Percentiles rank a stretch among this genome's conserved stretches.
These are phyloP conservation scores for Drosophila tropicalis DNA, from an alignment of 1,140 invertebrate genomes.

Conservation along the genomic window DNA sequence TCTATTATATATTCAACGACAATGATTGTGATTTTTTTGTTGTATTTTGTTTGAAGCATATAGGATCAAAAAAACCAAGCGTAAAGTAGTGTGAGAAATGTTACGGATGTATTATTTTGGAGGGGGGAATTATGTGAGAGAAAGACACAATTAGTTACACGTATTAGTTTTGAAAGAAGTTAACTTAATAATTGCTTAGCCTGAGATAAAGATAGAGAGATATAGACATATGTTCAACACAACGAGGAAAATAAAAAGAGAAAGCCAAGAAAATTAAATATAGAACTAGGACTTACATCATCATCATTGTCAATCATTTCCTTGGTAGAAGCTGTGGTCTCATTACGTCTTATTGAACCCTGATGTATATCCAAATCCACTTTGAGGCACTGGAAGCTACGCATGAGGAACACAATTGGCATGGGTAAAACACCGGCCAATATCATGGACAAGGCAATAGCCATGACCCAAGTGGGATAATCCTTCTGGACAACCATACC, in stretches of 20 bases:
- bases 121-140: slow-evolving; percentile 53
- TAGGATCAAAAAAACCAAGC: slow-evolving; percentile 60
- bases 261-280: slow-evolving; percentile 16
- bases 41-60: slow-evolving; percentile 41
- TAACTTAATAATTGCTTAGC: slow-evolving; percentile 49
- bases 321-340: slow-evolving; percentile 95
- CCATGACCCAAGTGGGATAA: slow-evolving; percentile 94
- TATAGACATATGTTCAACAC: slow-evolving; percentile 38
- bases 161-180: slow-evolving; percentile 47
- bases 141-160: slow-evolving; percentile 79
- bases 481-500: slow-evolving; percentile 85
- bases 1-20: slow-evolving; percentile 75
- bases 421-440: slow-evolving; percentile 92
- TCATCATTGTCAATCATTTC: slow-evolving; percentile 94
- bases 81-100: slow-evolving; percentile 55
- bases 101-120: slow-evolving; percentile 13
- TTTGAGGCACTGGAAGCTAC: slow-evolving; percentile 92
- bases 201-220: slow-evolving; percentile 29
- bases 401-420: slow-evolving; percentile 91
- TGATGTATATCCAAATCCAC: slow-evolving; percentile 94
- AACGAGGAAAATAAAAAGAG: slow-evolving; percentile 46
- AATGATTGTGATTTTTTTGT: slow-evolving; percentile 57
- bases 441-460: slow-evolving; percentile 90
- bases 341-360: slow-evolving; percentile 93
- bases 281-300: slow-evolving; percentile 87